Evolutionary conservation across 2,888 invertebrate genomes (phyloP).

Genomic region (Trypoxylon attenuatum): DNA sequence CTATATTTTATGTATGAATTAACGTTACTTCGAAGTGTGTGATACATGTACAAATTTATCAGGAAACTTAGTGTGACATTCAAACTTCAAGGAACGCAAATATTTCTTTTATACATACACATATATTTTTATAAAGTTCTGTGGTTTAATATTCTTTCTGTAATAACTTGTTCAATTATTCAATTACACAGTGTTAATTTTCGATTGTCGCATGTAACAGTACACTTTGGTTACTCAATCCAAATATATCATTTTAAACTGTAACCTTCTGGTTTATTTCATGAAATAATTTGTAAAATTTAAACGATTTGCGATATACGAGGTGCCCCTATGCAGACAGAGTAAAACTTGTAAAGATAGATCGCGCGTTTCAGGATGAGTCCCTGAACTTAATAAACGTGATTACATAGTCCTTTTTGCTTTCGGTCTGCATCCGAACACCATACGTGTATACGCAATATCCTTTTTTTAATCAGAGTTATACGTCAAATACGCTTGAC

Average conservation of each 20-base stretch:
- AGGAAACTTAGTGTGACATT: background rate
- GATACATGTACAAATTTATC: slow-evolving; percentile 12
- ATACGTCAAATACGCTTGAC: no score
- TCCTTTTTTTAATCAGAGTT: no score
- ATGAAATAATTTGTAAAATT: slow-evolving; percentile 3
- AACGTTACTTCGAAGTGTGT: background rate
- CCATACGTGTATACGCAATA: no score
- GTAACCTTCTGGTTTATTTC: slow-evolving; percentile 1
- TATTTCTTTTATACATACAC: slow-evolving; percentile 18
- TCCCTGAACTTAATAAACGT: no score
- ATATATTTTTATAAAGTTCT: slow-evolving; percentile 8
- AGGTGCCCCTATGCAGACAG: no score
- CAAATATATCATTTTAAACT: slow-evolving; percentile 16
- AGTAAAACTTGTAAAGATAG: no score
- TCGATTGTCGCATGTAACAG: background rate
- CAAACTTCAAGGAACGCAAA: no score
- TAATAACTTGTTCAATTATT: background rate
- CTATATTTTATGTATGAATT: slow-evolving; percentile 5
- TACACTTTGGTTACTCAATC: slow-evolving; percentile 6
- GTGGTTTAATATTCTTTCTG: slow-evolving; percentile 5
- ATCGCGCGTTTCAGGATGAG: no score
- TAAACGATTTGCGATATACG: no score
- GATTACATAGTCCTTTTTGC: no score
- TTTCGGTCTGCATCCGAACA: no score
- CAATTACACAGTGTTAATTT: background rate